phyloP scores from a whole-genome alignment of 2,888 invertebrate genomes.

The Agonopterix heracliana region DNA sequence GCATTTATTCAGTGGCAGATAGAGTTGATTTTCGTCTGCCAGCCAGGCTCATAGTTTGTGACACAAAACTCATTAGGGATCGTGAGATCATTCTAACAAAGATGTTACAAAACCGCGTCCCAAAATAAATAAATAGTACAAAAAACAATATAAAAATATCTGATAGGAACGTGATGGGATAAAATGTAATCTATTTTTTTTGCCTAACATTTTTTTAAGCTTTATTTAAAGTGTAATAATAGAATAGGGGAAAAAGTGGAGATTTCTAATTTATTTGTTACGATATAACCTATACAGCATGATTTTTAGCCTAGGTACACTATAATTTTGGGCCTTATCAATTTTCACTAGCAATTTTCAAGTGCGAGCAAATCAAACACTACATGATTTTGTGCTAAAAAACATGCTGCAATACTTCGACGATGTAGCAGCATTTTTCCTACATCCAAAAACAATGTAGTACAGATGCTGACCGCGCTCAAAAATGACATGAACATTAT shows the following conservation, averaged over 20 bases:
- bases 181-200: not conserved
- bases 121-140: slow-evolving; percentile 13
- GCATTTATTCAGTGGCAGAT: too few relatives aligned
- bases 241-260: not conserved
- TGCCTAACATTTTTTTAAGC: not conserved
- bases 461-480: too few relatives aligned
- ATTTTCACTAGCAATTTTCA: too few relatives aligned
- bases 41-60: slow-evolving; percentile 1
- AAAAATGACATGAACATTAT: too few relatives aligned
- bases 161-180: slow-evolving; percentile 20
- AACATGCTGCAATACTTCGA: too few relatives aligned
- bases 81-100: slow-evolving; percentile 15
- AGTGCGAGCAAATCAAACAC: too few relatives aligned
- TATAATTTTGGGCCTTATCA: too few relatives aligned
- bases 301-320: not conserved
- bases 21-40: too few relatives aligned
- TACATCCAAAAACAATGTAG: too few relatives aligned
- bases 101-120: slow-evolving; percentile 12
- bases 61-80: slow-evolving; percentile 6
- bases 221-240: not conserved
- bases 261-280: not conserved
- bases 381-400: too few relatives aligned
- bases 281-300: slow-evolving; percentile 1
- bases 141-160: slow-evolving; percentile 15
- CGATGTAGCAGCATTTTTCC: too few relatives aligned